These are phyloP conservation scores for Vipera ursinii DNA, from an alignment of 2,797 vertebrate species.

Conservation along the genomic window DNA sequence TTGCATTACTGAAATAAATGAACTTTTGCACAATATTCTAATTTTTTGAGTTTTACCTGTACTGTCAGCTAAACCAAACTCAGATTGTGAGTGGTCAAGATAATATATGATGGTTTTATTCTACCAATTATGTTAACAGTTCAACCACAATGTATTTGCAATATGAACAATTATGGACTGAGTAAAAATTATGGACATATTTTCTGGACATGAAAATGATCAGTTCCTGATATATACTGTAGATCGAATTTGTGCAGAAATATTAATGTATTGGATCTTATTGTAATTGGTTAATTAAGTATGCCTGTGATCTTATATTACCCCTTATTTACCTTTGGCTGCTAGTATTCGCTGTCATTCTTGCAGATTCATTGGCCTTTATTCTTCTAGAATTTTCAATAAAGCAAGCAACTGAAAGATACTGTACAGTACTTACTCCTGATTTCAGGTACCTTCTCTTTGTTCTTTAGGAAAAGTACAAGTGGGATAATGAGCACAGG, in stretches of 20 bases:
- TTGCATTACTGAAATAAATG: too few species aligned
- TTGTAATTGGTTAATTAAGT: not conserved
- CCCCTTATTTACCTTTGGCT: not conserved
- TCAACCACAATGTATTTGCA: not conserved
- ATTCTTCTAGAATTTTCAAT: not conserved
- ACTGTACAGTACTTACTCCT: not conserved
- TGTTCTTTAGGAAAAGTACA: not conserved
- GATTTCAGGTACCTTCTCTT: not conserved
- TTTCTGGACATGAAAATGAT: not conserved
- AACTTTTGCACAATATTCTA: too few species aligned
- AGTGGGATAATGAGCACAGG: not conserved
- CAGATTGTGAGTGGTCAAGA: not conserved
- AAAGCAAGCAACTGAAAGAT: not conserved
- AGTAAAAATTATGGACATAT: not conserved
- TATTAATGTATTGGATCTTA: not conserved
- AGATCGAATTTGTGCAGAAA: not conserved
- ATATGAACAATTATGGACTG: not conserved
- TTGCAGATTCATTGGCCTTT: not conserved
- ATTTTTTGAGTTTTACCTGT: too few species aligned
- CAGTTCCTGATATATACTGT: not conserved
- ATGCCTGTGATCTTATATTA: not conserved
- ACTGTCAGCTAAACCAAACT: conserved; percentile 11
- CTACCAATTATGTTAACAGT: not conserved
- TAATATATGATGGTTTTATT: not conserved
- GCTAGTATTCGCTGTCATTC: not conserved